Evolutionary conservation across 2,113 vertebrate genomes (phyloP).

Genomic region (Colaptes auratus): DNA sequence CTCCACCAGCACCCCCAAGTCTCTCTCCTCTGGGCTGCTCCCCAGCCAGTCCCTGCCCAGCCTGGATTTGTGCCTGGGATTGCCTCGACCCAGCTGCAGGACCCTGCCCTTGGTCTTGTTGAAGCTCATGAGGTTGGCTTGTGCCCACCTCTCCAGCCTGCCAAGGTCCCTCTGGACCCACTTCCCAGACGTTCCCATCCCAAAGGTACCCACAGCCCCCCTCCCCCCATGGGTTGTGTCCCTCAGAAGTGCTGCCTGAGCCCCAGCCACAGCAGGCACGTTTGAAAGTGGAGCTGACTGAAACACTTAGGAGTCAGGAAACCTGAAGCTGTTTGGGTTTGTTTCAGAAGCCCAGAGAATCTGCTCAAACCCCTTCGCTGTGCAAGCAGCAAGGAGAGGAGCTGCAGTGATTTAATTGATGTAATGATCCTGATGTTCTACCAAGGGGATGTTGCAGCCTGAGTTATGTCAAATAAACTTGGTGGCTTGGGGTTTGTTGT

Average conservation of each 20-base stretch:
- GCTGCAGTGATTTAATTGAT: not conserved
- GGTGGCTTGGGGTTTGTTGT: too few species aligned
- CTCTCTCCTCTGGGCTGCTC: too few species aligned
- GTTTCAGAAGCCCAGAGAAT: not conserved
- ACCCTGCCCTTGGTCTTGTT: too few species aligned
- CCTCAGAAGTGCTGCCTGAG: accelerated
- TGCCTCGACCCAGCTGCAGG: too few species aligned
- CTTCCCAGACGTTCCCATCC: too few species aligned
- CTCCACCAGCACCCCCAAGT: too few species aligned
- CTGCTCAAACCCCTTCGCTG: not conserved
- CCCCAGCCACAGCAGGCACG: not conserved
- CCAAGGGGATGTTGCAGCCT: not conserved
- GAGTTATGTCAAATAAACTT: not conserved
- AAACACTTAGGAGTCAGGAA: not conserved
- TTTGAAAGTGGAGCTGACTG: accelerated
- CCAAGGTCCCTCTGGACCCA: too few species aligned
- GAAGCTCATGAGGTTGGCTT: too few species aligned
- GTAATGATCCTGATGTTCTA: not conserved
- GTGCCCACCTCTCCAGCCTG: too few species aligned
- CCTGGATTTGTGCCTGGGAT: too few species aligned
- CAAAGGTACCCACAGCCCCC: not conserved
- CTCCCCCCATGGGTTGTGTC: accelerated
- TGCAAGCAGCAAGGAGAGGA: not conserved
- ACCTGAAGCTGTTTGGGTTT: not conserved
- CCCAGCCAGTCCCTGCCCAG: too few species aligned